A percentile compares a stretch with the other conserved stretches of the same genome.
Evolutionary conservation across 1,140 invertebrate genomes (phyloP).

Genomic region (Pseudomyrmex concolor): DNA sequence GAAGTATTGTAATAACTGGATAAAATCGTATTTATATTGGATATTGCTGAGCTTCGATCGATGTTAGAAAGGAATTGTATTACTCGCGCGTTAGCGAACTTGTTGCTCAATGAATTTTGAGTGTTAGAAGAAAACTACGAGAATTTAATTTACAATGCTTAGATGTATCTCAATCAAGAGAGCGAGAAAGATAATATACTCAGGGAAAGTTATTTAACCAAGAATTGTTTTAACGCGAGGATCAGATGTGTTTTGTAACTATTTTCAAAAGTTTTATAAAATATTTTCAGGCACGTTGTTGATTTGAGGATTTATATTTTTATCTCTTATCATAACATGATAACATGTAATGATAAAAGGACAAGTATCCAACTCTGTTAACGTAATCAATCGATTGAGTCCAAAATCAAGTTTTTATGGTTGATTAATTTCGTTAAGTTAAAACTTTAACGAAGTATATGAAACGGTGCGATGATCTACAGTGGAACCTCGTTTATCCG

Average conservation of each 20-base stretch:
- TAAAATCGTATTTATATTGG: too few relatives aligned
- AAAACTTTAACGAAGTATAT: too few relatives aligned
- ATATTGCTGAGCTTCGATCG: background rate
- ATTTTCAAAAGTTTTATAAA: background rate
- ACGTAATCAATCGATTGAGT: too few relatives aligned
- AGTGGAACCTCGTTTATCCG: too few relatives aligned
- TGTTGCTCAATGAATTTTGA: too few relatives aligned
- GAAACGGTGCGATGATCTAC: too few relatives aligned
- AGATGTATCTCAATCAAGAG: constrained; percentile 5
- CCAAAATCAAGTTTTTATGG: too few relatives aligned
- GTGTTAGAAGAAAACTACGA: background rate
- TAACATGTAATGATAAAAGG: too few relatives aligned
- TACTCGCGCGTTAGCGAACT: background rate
- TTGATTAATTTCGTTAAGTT: too few relatives aligned
- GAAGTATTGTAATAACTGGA: too few relatives aligned
- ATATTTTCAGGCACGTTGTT: constrained; percentile 14
- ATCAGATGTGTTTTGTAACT: constrained; percentile 10
- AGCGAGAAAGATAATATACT: background rate
- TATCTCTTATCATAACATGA: too few relatives aligned
- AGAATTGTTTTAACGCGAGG: background rate
- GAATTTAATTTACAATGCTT: constrained; percentile 5
- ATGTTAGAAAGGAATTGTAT: constrained; percentile 16
- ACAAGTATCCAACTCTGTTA: too few relatives aligned
- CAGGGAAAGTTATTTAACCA: constrained; percentile 15
- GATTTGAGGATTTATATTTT: constrained; percentile 23